Percentiles rank a stretch among this genome's conserved stretches.
These are phyloP conservation scores for Crotalus horridus DNA, from an alignment of 2,113 vertebrate species.

Conservation along the genomic window DNA sequence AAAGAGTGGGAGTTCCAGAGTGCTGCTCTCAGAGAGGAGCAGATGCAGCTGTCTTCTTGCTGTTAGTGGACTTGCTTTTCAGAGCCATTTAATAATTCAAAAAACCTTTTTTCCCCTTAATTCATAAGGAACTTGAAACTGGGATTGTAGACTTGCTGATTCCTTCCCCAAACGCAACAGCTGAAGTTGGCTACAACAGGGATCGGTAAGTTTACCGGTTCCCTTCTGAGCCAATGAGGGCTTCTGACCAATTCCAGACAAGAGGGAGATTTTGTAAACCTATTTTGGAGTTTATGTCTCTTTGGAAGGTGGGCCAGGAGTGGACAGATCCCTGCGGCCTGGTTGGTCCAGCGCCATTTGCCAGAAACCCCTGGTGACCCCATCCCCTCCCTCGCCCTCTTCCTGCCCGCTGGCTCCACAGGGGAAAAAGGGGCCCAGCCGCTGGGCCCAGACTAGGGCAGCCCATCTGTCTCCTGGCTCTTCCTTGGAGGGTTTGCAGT, in stretches of 20 bases:
- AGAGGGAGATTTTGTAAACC: neutral
- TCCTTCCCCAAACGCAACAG: slow-evolving; percentile 82
- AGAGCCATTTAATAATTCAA: neutral
- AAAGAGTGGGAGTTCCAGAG: too few species aligned
- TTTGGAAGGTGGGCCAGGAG: neutral
- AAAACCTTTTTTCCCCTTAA: slow-evolving; percentile 26
- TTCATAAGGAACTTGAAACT: slow-evolving; percentile 79
- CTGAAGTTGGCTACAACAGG: slow-evolving; percentile 85
- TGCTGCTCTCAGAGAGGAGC: neutral
- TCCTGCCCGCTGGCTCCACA: neutral
- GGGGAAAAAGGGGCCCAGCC: neutral
- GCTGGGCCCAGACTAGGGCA: neutral
- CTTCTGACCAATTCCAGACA: neutral
- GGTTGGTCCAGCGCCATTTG: neutral
- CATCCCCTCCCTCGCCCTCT: neutral
- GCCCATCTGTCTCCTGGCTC: neutral
- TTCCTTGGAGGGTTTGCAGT: neutral
- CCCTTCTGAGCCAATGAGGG: neutral
- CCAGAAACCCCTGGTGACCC: neutral
- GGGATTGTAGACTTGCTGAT: slow-evolving; percentile 82
- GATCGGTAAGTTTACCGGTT: slow-evolving; percentile 71
- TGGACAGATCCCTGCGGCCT: neutral
- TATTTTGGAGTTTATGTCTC: neutral
- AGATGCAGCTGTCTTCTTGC: neutral
- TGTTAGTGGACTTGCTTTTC: neutral